Percentiles rank a stretch among this genome's conserved stretches.
phyloP scores from a whole-genome alignment of 1,140 invertebrate genomes.

The Trachymyrmex cornetzi region DNA sequence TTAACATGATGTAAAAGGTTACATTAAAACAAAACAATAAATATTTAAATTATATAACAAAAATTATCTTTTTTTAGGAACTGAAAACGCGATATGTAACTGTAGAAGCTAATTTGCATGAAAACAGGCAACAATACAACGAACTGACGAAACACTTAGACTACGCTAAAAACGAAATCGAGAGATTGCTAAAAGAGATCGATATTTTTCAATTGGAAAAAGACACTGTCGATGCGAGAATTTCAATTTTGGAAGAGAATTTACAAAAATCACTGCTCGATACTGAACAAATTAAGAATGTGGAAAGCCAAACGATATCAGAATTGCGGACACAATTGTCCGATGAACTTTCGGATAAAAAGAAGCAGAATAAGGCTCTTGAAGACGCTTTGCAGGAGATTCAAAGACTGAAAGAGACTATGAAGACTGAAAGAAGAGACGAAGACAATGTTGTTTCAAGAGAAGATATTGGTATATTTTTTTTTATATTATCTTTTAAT shows the following conservation, averaged over 20 bases:
- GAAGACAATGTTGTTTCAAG: constrained; percentile 15
- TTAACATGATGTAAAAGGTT: too few relatives aligned
- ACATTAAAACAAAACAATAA: too few relatives aligned
- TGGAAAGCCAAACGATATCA: constrained; percentile 72
- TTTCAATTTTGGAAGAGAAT: constrained; percentile 78
- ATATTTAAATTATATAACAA: not conserved
- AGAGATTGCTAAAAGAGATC: constrained; percentile 78
- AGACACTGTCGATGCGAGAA: constrained; percentile 74
- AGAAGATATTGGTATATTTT: constrained; percentile 69
- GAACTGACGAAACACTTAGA: constrained; percentile 75
- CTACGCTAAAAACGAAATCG: constrained; percentile 75
- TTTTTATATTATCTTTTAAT: not conserved
- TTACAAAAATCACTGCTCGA: constrained; percentile 71
- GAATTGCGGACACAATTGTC: constrained; percentile 72
- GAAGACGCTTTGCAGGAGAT: constrained; percentile 79
- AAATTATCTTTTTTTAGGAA: constrained; percentile 62
- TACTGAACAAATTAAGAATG: constrained; percentile 69
- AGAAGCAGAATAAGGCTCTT: constrained; percentile 76
- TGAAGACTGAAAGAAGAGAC: constrained; percentile 67
- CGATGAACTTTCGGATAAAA: constrained; percentile 78
- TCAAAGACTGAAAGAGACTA: constrained; percentile 79
- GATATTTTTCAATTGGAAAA: constrained; percentile 79
- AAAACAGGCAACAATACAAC: constrained; percentile 61
- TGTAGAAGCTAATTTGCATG: constrained; percentile 62
- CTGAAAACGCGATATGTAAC: constrained; percentile 70